phyloP scores from a whole-genome alignment of 2,113 vertebrate species.

The Dasyprocta punctata region DNA sequence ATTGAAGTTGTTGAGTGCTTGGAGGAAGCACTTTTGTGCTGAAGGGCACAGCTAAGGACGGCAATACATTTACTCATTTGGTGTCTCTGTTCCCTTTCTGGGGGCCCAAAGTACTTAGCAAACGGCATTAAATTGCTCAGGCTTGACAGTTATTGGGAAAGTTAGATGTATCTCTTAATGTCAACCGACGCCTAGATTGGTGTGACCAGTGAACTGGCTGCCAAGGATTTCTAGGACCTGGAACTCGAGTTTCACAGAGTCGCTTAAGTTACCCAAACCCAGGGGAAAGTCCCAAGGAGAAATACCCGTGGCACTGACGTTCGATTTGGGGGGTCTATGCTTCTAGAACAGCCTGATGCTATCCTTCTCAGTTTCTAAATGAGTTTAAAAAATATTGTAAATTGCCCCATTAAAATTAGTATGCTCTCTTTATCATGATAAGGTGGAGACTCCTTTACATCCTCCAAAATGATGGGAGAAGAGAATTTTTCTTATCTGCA shows the following conservation, averaged over 20 bases:
- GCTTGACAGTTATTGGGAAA: slow-evolving; percentile 65
- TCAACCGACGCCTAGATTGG: neutral
- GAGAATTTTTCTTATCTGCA: neutral
- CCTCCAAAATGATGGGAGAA: neutral
- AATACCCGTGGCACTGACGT: neutral
- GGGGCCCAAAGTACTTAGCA: neutral
- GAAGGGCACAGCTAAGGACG: slow-evolving; percentile 43
- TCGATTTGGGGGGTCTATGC: neutral
- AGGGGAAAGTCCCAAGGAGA: neutral
- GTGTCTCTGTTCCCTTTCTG: slow-evolving; percentile 37
- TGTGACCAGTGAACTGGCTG: neutral
- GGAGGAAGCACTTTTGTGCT: slow-evolving; percentile 74
- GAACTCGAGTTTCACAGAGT: neutral
- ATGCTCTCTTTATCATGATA: neutral
- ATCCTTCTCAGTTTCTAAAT: neutral
- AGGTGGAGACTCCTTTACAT: neutral
- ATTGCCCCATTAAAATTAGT: neutral
- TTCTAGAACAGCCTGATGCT: neutral
- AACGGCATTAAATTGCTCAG: slow-evolving; percentile 66
- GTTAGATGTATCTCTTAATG: slow-evolving; percentile 55
- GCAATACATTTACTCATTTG: slow-evolving; percentile 55
- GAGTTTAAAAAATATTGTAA: neutral
- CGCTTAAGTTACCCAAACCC: neutral
- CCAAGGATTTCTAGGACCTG: neutral
- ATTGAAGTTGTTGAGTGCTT: slow-evolving; percentile 59